Base-by-base conservation (phyloP, 2,113 vertebrate genomes). In the Pseudonaja textilis region DNA sequence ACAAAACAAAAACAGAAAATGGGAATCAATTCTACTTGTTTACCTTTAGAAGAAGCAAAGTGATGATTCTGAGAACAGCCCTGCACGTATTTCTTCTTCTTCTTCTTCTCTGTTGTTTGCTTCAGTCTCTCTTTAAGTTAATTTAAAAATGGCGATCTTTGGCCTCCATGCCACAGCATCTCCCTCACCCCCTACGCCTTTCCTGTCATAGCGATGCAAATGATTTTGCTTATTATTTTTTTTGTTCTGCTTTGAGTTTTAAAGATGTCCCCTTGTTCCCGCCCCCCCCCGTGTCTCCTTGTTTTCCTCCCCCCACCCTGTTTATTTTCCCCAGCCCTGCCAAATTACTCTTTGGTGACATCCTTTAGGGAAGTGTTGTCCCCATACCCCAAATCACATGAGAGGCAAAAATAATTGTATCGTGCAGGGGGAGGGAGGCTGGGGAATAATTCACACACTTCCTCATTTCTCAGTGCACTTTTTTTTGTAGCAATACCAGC, bases 121-220 rank as follows among this genome's bases (percentile, higher is more conserved):
- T 96, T 97, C 96, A 94, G 94, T 96, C 94, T 95, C 94, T 95
- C n/a, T 52, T 52, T 96, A 96, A 96, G 94, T 97, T 97, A 97
- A 97, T 96, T 96, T 96, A 96, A 89, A 96, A 95, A 95, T 50
- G 95, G 95, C 95, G 57, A 93, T 95, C 93, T 96, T 94, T 7
- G 91, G 95, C 95, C 95, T 93, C 89, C 90, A 89, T 92, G 94
- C 95, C 95, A 20, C 29, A 29, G 54, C 16, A n/a, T 93, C 94
- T 10, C 64, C 90, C 94, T 94, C 92, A 3, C 57, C 93, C 93
- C 94, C 89, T 93, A 93, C 92, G 54, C 91, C 93, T 42, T 93
- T 94, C 81, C 42, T 94, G 39, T 93, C 91, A 64, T 95, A 95
- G 94, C 34, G 90, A 94, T 93, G 89, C 93, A 2, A 59, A 93